phyloP scores from a whole-genome alignment of 2,113 vertebrate species.

The Neodontobutis hainanensis region DNA sequence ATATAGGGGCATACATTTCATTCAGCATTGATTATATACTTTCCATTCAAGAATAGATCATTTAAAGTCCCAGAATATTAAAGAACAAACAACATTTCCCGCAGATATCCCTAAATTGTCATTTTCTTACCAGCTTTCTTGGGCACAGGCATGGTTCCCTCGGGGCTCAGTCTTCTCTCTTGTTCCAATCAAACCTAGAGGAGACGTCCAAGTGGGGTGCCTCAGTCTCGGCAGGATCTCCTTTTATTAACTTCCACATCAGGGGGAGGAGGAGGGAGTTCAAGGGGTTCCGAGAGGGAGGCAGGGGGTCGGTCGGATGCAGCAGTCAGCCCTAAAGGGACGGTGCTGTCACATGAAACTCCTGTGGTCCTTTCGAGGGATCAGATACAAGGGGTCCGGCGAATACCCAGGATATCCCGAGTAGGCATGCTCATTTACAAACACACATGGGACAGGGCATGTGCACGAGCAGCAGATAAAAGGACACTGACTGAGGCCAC shows the following conservation, averaged over 20 bases:
- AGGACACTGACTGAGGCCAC: no score
- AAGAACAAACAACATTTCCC: no score
- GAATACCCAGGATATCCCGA: constrained; percentile 40
- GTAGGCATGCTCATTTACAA: constrained; percentile 32
- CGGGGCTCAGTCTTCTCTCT: constrained; percentile 8
- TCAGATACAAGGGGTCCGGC: constrained; percentile 35
- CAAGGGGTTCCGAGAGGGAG: neutral
- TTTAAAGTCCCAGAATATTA: no score
- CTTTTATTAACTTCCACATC: constrained; percentile 71
- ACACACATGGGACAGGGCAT: constrained; percentile 37
- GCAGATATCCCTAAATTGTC: no score
- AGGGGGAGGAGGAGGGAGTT: constrained; percentile 13
- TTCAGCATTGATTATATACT: no score
- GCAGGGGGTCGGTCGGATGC: constrained; percentile 42
- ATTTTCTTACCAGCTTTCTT: constrained; percentile 72
- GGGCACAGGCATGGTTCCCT: constrained; percentile 65
- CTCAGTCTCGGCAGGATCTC: constrained; percentile 20
- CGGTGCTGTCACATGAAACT: constrained; percentile 62
- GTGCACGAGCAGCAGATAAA: neutral
- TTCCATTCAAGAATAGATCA: no score
- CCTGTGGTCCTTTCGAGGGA: constrained; percentile 43
- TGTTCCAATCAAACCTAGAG: constrained; percentile 27
- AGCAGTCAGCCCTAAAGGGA: constrained; percentile 29
- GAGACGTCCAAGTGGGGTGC: constrained; percentile 16
- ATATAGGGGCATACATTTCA: no score